phyloP scores from a whole-genome alignment of 2,888 invertebrate genomes.

The Noctua fimbriata region DNA sequence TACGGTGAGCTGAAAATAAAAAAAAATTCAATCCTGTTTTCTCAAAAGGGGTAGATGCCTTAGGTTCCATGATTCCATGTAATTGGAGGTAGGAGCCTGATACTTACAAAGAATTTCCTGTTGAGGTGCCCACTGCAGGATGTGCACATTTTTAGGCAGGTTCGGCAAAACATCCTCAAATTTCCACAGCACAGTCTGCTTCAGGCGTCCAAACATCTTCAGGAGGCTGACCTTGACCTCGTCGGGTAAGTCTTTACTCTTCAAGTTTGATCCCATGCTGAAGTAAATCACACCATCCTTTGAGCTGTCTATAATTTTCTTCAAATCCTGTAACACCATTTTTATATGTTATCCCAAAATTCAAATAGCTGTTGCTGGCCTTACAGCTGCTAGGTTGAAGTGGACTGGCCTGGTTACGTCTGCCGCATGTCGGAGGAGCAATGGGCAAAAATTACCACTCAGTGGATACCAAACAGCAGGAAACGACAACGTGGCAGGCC shows the following conservation, averaged over 20 bases:
- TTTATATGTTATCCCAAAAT: not conserved
- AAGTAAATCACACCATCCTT: slow-evolving; percentile 87
- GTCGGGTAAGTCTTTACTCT: slow-evolving; percentile 78
- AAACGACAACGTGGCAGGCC: no score
- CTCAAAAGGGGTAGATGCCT: not conserved
- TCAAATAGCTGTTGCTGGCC: no score
- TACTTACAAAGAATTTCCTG: slow-evolving; percentile 54
- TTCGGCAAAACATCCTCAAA: slow-evolving; percentile 78
- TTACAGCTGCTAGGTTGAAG: no score
- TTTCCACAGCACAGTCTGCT: slow-evolving; percentile 88
- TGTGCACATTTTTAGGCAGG: slow-evolving; percentile 82
- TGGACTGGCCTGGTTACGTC: no score
- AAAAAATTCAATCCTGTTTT: not conserved
- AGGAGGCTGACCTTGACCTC: slow-evolving; percentile 75
- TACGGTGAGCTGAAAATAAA: slow-evolving; percentile 72
- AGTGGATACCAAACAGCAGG: no score
- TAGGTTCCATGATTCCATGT: not conserved
- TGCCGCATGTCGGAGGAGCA: no score
- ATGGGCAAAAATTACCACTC: no score
- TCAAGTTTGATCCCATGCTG: slow-evolving; percentile 86
- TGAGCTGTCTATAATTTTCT: slow-evolving; percentile 82
- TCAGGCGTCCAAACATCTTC: slow-evolving; percentile 80
- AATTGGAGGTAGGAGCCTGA: not conserved
- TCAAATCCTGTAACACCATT: slow-evolving; percentile 73
- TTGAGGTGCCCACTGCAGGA: slow-evolving; percentile 85